A percentile compares a stretch with the other conserved stretches of the same genome.
Evolutionary conservation across 2,113 vertebrate genomes (phyloP).

Genomic region (Oncorhynchus masou): DNA sequence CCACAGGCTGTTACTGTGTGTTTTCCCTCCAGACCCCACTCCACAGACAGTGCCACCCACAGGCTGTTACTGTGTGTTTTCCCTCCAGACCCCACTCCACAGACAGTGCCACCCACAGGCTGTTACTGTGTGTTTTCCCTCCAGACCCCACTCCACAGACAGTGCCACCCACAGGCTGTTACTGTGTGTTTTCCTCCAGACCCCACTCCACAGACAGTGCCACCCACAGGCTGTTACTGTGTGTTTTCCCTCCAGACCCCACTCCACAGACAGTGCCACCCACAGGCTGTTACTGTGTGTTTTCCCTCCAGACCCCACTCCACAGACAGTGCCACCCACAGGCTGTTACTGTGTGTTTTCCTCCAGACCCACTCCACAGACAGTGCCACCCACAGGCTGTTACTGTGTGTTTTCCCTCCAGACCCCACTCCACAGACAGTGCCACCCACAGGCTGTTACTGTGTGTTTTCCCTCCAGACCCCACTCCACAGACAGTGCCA

Average conservation of each 20-base stretch:
- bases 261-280: constrained; percentile 97
- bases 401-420: constrained; percentile 49
- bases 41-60: constrained; percentile 97
- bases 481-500: constrained; percentile 97
- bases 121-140: constrained; percentile 18
- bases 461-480: constrained; percentile 73
- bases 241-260: constrained; percentile 77
- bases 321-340: constrained; percentile 97
- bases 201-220: constrained; percentile 98
- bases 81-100: constrained; percentile 90
- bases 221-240: constrained; percentile 82
- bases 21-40: constrained; percentile 83
- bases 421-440: constrained; percentile 97
- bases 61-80: constrained; percentile 61
- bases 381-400: constrained; percentile 95
- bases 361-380: constrained; percentile 92
- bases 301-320: constrained; percentile 86
- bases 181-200: constrained; percentile 62
- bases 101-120: constrained; percentile 96
- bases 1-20: constrained; percentile 75
- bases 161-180: constrained; percentile 93
- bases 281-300: constrained; percentile 75
- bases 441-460: constrained; percentile 88
- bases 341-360: constrained; percentile 51
- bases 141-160: constrained; percentile 96